These are phyloP conservation scores for Schizopygopsis pylzovi DNA, from an alignment of 2,797 vertebrate genomes.

Conservation along the genomic window DNA sequence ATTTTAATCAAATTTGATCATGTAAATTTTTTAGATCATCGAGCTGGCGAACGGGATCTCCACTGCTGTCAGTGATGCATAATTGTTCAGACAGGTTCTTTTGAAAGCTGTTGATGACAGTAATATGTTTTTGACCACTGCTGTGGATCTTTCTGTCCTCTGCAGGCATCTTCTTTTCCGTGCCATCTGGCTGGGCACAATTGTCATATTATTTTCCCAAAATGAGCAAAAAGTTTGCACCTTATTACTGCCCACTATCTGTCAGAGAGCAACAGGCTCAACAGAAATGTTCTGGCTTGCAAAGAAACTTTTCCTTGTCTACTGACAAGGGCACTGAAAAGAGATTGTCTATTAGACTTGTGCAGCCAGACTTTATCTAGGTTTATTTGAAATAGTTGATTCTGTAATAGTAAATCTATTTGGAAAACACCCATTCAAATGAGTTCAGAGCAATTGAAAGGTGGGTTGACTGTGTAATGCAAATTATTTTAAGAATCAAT, in stretches of 20 bases:
- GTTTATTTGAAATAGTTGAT: background rate
- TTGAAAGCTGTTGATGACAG: background rate
- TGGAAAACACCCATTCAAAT: background rate
- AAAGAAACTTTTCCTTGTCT: background rate
- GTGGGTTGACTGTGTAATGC: too few relatives aligned
- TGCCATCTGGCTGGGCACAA: background rate
- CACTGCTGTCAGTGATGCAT: background rate
- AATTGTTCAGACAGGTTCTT: background rate
- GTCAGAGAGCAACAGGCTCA: slow-evolving; percentile 10
- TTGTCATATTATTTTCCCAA: background rate
- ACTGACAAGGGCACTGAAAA: slow-evolving; percentile 23
- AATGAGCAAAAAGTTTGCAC: slow-evolving; percentile 28
- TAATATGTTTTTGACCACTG: background rate
- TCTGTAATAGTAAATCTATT: background rate
- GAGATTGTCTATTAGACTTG: background rate
- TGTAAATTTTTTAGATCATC: background rate
- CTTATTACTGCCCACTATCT: slow-evolving; percentile 33
- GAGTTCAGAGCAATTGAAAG: too few relatives aligned
- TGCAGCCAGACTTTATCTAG: background rate
- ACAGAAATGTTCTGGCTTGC: slow-evolving; percentile 13
- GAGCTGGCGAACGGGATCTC: background rate
- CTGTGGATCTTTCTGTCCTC: background rate
- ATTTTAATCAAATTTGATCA: background rate
- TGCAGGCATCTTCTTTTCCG: background rate
- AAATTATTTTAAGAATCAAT: too few relatives aligned